Conservation (phyloP, 2,888 invertebrate genomes). For the Tiphia femorata region DNA sequence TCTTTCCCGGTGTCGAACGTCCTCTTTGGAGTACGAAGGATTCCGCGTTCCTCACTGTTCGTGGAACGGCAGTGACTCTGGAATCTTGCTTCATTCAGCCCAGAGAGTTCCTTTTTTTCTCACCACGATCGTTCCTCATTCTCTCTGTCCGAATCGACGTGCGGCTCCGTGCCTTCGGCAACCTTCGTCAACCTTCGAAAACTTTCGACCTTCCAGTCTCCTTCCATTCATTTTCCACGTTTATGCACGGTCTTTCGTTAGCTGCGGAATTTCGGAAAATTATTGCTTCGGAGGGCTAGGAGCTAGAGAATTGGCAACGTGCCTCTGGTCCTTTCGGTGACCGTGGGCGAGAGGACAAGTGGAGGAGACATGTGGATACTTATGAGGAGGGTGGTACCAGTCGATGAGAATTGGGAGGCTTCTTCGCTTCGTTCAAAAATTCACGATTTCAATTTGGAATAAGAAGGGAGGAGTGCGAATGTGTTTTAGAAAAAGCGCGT, state of each 20-base stretch:
- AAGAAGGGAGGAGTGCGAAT: too few species aligned
- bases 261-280: constrained; percentile 40
- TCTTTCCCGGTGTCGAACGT: constrained; percentile 33
- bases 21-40: not conserved
- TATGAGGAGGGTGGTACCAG: too few species aligned
- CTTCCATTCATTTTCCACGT: too few species aligned
- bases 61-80: too few species aligned
- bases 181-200: not conserved
- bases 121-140: not conserved
- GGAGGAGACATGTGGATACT: too few species aligned
- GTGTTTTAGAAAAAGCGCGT: too few species aligned
- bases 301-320: constrained; percentile 33
- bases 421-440: too few species aligned
- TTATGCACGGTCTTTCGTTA: constrained; percentile 14
- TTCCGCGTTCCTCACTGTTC: too few species aligned
- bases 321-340: constrained; percentile 21
- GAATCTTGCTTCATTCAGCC: constrained; percentile 41
- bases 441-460: too few species aligned
- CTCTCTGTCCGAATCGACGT: not conserved
- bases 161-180: too few species aligned
- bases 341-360: too few species aligned
- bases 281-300: constrained; percentile 25
- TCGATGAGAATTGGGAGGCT: too few species aligned
- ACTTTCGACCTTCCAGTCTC: constrained; percentile 17
- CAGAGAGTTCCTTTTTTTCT: not conserved